Conservation (phyloP, 1,140 invertebrate genomes). For the Drosophila pruinosa region DNA sequence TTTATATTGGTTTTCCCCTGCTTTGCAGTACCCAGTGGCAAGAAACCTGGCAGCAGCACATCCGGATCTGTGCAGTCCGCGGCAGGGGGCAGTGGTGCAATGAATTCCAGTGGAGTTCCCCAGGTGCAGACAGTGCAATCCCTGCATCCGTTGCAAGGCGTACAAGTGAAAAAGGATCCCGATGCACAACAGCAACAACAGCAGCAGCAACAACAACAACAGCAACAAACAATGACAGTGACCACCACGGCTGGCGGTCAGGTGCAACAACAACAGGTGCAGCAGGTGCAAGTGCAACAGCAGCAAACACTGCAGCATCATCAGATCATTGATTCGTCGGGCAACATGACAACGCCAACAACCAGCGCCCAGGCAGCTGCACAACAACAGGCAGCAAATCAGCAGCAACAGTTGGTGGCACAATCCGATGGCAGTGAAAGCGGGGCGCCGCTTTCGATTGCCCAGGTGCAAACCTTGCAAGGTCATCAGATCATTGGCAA, state of each 20-base stretch:
- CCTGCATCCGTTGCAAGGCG: conserved; percentile 74
- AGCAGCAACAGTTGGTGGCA: conserved; percentile 76
- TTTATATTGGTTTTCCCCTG: conserved; percentile 18
- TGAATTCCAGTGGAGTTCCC: conserved; percentile 61
- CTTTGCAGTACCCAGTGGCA: conserved; percentile 67
- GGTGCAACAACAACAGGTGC: conserved; percentile 65
- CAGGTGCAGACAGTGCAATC: conserved; percentile 80
- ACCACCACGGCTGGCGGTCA: conserved; percentile 52
- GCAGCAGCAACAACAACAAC: conserved; percentile 56
- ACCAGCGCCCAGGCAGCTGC: conserved; percentile 71
- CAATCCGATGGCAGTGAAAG: conserved; percentile 80
- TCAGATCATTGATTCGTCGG: conserved; percentile 71
- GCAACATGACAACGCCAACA: conserved; percentile 70
- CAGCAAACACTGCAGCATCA: conserved; percentile 75
- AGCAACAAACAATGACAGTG: conserved; percentile 64
- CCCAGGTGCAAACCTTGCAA: conserved; percentile 82
- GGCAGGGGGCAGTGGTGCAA: conserved; percentile 43
- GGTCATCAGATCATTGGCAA: conserved; percentile 82
- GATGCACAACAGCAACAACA: conserved; percentile 73
- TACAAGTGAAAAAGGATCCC: conserved; percentile 82
- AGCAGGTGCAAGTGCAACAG: conserved; percentile 64
- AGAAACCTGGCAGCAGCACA: conserved; percentile 56
- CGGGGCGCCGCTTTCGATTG: conserved; percentile 75
- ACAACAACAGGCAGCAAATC: conserved; percentile 62
- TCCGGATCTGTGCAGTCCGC: conserved; percentile 30